These are phyloP conservation scores for Drosophila quasianomalipes DNA, from an alignment of 2,888 invertebrate genomes.

Conservation along the genomic window DNA sequence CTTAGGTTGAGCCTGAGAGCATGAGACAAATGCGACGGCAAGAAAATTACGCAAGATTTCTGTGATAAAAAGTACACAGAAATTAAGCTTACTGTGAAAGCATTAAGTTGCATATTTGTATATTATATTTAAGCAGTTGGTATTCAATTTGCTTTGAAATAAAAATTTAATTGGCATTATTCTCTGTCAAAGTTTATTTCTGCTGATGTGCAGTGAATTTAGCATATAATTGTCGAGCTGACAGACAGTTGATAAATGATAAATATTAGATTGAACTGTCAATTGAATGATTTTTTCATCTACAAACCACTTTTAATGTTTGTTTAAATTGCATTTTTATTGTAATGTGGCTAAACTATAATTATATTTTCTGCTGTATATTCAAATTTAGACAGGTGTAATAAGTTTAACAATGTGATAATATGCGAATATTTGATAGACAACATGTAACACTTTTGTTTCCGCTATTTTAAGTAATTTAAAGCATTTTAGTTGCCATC, in stretches of 20 bases:
- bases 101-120: background rate
- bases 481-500: background rate
- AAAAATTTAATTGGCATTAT: background rate
- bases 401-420: background rate
- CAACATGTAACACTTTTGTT: background rate
- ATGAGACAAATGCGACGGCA: background rate
- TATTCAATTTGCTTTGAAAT: background rate
- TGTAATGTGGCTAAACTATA: background rate
- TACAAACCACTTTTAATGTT: background rate
- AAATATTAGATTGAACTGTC: background rate
- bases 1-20: background rate
- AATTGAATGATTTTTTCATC: background rate
- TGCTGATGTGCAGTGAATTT: background rate
- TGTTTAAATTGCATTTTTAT: too few species aligned
- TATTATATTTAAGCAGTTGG: background rate
- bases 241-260: background rate
- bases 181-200: background rate
- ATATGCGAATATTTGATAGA: background rate
- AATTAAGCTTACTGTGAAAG: background rate
- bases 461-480: background rate
- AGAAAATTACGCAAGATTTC: background rate
- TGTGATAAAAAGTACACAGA: background rate
- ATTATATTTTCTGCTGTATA: background rate
- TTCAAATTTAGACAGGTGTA: background rate
- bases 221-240: background rate